Percentiles rank a stretch among this genome's conserved stretches.
phyloP scores from a whole-genome alignment of 2,113 vertebrate genomes.

The Eulacestoma nigropectus region DNA sequence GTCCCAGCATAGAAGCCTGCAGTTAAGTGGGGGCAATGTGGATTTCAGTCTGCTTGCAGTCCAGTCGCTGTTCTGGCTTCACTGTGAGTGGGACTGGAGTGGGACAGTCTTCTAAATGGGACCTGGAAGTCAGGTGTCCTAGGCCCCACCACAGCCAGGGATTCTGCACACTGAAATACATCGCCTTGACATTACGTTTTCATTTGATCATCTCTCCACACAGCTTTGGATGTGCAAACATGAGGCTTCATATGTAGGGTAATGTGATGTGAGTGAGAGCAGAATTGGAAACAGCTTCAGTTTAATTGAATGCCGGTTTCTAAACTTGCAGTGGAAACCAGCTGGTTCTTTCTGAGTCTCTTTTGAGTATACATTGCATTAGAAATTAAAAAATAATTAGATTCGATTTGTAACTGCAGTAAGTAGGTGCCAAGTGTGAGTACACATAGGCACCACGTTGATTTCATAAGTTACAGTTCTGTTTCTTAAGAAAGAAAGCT shows the following conservation, averaged over 20 bases:
- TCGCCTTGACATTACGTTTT: rapidly evolving
- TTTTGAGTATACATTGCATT: background rate
- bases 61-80: background rate
- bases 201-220: background rate
- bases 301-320: background rate
- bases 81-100: background rate
- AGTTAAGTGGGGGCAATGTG: background rate
- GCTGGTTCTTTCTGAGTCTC: background rate
- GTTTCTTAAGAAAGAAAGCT: background rate
- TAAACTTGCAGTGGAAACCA: background rate
- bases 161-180: background rate
- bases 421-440: background rate
- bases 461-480: background rate
- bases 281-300: background rate
- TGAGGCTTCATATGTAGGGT: background rate
- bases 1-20: background rate
- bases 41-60: background rate
- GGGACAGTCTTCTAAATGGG: background rate
- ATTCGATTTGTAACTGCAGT: background rate
- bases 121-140: background rate
- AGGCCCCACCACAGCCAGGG: background rate
- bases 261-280: background rate
- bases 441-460: background rate
- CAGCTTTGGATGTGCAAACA: background rate
- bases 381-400: conserved; percentile 17